Percentiles rank a stretch among this genome's conserved stretches.
Evolutionary conservation across 1,140 invertebrate species (phyloP).

Genomic region (Pteromalus puparum): DNA sequence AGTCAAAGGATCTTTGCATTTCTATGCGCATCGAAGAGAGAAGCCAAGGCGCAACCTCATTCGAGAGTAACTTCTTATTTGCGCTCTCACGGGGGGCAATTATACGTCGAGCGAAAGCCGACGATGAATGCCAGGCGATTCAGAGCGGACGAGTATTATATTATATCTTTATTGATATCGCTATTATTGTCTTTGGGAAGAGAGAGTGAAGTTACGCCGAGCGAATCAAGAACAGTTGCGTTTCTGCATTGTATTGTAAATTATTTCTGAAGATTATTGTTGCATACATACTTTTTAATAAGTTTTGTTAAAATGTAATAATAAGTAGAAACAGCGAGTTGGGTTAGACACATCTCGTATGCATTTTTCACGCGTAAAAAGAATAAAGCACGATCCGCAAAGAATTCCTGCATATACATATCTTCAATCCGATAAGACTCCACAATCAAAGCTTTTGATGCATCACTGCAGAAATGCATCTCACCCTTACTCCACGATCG

Average conservation of each 20-base stretch:
- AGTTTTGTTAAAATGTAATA: no score
- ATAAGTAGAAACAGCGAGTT: no score
- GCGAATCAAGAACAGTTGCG: neutral
- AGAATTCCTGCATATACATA: no score
- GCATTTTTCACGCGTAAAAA: no score
- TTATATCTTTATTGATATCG: neutral
- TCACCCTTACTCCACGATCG: neutral
- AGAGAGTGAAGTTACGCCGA: neutral
- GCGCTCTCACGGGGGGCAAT: neutral
- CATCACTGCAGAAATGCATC: constrained; percentile 2
- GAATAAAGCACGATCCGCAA: no score
- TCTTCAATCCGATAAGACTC: constrained; percentile 9
- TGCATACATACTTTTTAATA: no score
- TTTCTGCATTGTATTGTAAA: no score
- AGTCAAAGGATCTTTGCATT: constrained; percentile 29
- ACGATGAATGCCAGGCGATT: constrained; percentile 10
- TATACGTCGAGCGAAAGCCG: neutral
- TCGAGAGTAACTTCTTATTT: constrained; percentile 32
- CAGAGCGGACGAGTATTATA: constrained; percentile 1
- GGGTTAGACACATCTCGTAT: no score
- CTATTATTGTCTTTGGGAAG: neutral
- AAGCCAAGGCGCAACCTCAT: neutral
- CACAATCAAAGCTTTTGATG: constrained; percentile 42
- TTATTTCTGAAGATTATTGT: no score
- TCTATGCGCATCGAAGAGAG: neutral